These are phyloP conservation scores for Glyphotaelius pellucidus DNA, from an alignment of 2,888 invertebrate species.

Conservation along the genomic window DNA sequence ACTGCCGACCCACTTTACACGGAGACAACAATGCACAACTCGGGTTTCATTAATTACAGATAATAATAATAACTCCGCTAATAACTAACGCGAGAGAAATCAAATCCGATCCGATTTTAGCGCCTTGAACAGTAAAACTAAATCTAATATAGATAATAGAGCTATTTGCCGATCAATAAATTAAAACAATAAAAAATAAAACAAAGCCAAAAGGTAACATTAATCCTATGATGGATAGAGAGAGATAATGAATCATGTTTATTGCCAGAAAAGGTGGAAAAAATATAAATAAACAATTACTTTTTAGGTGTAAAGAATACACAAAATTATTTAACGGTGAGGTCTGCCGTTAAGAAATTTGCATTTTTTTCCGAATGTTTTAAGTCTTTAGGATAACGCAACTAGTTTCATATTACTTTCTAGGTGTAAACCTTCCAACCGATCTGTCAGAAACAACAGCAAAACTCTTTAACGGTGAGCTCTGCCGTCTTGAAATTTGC, in stretches of 20 bases:
- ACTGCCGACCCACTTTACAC: slow-evolving; percentile 47
- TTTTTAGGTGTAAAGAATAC: no score
- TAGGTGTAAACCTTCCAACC: no score
- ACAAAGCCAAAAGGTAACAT: neutral
- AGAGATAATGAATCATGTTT: neutral
- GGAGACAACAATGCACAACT: slow-evolving; percentile 36
- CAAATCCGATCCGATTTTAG: neutral
- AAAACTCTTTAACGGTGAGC: no score
- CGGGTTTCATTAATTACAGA: slow-evolving; percentile 46
- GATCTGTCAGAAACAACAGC: no score
- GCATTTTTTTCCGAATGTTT: no score
- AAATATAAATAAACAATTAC: no score
- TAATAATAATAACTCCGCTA: slow-evolving; percentile 27
- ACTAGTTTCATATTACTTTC: no score
- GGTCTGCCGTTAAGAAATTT: no score
- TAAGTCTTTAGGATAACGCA: no score
- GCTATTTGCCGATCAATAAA: neutral
- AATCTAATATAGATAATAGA: neutral
- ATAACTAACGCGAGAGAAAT: slow-evolving; percentile 20
- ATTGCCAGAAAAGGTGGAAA: neutral
- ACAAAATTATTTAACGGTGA: no score
- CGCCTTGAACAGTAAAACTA: neutral
- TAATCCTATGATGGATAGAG: neutral
- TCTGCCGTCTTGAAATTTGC: no score
- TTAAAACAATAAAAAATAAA: neutral